These are phyloP conservation scores for Tetramorium simillimum DNA, from an alignment of 1,140 invertebrate genomes.

Conservation along the genomic window DNA sequence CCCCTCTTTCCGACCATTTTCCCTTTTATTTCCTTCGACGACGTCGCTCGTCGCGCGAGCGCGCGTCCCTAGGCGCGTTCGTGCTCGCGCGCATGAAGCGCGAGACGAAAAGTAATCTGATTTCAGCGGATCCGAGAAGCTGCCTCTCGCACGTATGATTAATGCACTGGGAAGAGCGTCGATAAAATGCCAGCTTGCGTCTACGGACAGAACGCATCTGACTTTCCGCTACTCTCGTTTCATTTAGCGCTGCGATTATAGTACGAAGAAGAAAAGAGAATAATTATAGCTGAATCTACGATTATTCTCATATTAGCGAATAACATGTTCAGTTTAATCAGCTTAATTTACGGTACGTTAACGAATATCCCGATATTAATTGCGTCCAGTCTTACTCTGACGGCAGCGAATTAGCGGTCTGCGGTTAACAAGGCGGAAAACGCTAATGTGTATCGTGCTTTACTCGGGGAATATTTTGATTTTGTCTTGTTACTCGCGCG, in stretches of 20 bases:
- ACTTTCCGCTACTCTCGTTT: not conserved
- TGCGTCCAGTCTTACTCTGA: not conserved
- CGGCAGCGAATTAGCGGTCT: not conserved
- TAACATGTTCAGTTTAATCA: not conserved
- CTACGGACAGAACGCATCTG: not conserved
- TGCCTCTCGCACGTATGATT: constrained; percentile 2
- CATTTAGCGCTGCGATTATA: not conserved
- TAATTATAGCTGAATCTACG: not conserved
- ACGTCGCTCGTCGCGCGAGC: not conserved
- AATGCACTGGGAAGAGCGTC: constrained; percentile 17
- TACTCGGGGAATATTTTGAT: constrained; percentile 1
- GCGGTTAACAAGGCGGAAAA: not conserved
- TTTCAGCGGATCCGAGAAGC: constrained; percentile 32
- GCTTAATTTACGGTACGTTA: not conserved
- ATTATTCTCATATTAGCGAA: not conserved
- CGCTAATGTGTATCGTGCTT: constrained; percentile 8
- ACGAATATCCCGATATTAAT: not conserved
- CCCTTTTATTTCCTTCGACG: constrained; percentile 26
- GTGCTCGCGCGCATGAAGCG: constrained; percentile 8
- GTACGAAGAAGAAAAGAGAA: not conserved
- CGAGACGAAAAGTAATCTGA: constrained; percentile 37
- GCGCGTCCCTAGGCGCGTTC: not conserved
- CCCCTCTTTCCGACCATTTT: constrained; percentile 5
- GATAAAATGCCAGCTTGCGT: constrained; percentile 10
- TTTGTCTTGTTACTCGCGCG: constrained; percentile 17